Percentiles rank a stretch among this genome's conserved stretches.
These are phyloP conservation scores for Malthinus seriepunctatus DNA, from an alignment of 2,888 invertebrate genomes.

Conservation along the genomic window DNA sequence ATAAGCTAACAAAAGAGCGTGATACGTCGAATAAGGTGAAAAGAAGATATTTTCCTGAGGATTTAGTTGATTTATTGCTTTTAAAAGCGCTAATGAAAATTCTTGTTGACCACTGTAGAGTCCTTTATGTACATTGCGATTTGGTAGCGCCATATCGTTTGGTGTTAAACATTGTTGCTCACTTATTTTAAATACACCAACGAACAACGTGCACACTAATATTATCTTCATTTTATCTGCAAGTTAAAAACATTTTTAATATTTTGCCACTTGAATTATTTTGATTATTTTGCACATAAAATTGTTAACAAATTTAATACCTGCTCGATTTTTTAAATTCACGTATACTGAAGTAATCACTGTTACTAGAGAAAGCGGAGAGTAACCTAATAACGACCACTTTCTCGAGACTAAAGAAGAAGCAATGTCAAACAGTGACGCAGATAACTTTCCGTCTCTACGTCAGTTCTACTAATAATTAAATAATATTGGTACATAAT, in stretches of 20 bases:
- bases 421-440: slow-evolving; percentile 18
- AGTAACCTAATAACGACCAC: slow-evolving; percentile 26
- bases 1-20: slow-evolving; percentile 77
- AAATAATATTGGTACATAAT: not conserved
- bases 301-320: not conserved
- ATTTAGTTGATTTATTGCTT: slow-evolving; percentile 65
- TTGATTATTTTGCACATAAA: not conserved
- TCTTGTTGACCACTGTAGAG: slow-evolving; percentile 65
- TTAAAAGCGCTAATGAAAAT: slow-evolving; percentile 73
- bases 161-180: slow-evolving; percentile 56
- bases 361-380: slow-evolving; percentile 23
- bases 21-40: slow-evolving; percentile 85
- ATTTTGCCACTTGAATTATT: not conserved
- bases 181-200: slow-evolving; percentile 27
- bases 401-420: slow-evolving; percentile 22
- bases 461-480: slow-evolving; percentile 9
- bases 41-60: slow-evolving; percentile 81
- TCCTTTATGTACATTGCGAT: slow-evolving; percentile 46
- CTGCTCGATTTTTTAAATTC: not conserved
- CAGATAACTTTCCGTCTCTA: slow-evolving; percentile 17
- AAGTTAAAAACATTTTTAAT: not conserved
- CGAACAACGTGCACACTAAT: slow-evolving; percentile 49
- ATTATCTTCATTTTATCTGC: slow-evolving; percentile 52
- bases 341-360: slow-evolving; percentile 6
- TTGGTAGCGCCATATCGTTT: slow-evolving; percentile 49